These are phyloP conservation scores for Petroica traversi DNA, from an alignment of 2,113 vertebrate species.

Conservation along the genomic window DNA sequence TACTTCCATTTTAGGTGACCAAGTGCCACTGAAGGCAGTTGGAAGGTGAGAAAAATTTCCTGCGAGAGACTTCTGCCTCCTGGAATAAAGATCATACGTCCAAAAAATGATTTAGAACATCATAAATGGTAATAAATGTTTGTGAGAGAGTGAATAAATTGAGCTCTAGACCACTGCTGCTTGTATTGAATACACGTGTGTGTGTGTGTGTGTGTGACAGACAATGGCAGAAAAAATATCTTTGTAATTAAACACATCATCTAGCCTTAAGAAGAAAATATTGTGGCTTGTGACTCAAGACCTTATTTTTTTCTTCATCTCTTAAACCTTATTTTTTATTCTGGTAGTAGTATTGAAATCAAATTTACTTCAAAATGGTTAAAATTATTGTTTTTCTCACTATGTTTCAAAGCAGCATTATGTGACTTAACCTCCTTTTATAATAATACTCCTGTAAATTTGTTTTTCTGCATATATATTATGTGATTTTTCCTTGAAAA, in stretches of 20 bases:
- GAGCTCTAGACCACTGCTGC: neutral
- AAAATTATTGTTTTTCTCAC: neutral
- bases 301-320: neutral
- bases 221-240: neutral
- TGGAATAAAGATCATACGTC: accelerated
- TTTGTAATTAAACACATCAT: neutral
- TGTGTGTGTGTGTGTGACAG: neutral
- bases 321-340: neutral
- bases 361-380: neutral
- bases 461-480: neutral
- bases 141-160: neutral
- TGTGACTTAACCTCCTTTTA: neutral
- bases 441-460: neutral
- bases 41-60: neutral
- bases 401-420: neutral
- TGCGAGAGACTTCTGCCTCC: neutral
- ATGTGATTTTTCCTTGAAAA: neutral
- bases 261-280: neutral
- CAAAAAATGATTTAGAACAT: neutral
- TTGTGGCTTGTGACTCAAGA: neutral
- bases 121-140: neutral
- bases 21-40: neutral
- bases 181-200: neutral
- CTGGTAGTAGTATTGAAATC: neutral
- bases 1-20: neutral